Base-by-base conservation (phyloP, 2,113 vertebrate species). In the Platysteira castanea region DNA sequence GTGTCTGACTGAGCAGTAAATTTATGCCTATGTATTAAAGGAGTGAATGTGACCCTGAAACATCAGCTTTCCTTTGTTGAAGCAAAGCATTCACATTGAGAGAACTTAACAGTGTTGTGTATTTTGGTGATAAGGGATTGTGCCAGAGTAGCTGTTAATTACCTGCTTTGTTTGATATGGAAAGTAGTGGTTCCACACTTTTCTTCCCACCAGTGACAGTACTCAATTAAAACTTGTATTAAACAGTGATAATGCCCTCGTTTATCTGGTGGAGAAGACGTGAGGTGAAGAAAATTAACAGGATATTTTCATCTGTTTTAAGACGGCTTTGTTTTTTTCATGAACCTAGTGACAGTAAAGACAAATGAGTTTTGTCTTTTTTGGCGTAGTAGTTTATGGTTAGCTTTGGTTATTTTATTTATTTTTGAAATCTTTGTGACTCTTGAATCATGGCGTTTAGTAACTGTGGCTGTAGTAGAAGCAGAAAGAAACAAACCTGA, bases 1-100 rank as follows among this genome's bases (percentile, higher is more conserved):
- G 97, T 97, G 96, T 98, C 97, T 98, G 95, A 91, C 97, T 98
- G 96, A 98, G 95, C 97, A 96, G 95, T 96, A 95, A 96, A 97
- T 98, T 96, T 97, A 85, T 97, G 97, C 97, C 89, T 97, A 75
- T 97, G 93, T 97, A 95, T 96, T 96, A 93, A 95, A 97, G 94
- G 89, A 97, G 91, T 84, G 97, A 98, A 96, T 97, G 96, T 98
- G 98, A 98, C 98, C 98, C 97, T 97, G 97, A 97, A 97, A 97
- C 94, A 96, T 95, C 95, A 97, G 91, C 96, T 95, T 75, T 89
- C 71, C 88, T 97, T 98, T 97, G 96, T 96, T 95, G 93, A 91
- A 96, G 92, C 79, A 67, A 77, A 96, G 95, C 88, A 35, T 68
- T 97, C 95, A 95, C 94, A 94, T 86, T 95, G 96, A 97, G 96